Base-by-base conservation (phyloP, 1,140 invertebrate species). In the Bombyx mandarina region DNA sequence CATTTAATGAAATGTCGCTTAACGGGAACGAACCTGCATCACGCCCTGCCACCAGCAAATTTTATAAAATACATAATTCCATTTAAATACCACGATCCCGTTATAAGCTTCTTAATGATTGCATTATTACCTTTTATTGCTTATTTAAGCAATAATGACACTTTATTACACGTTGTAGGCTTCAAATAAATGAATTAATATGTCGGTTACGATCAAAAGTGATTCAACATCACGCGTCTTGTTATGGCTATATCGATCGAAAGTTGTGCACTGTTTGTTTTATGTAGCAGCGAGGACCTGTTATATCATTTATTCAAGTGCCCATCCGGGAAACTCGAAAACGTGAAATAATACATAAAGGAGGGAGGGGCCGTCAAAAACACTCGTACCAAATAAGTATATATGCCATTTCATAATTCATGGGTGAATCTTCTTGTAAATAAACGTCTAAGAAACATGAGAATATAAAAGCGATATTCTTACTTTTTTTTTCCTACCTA, bases 311-410 rank as follows among this genome's bases (percentile, higher is more conserved):
- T 77, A 82, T 85, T 82, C 77, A 82, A 66, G 66, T 5, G 26
- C 26, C 26, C 26, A 35, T 35, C 26, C 26, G 26, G 26, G 26
- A 35, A 56, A 58, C 60, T 69, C 22, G 76, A 75, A 80, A 73
- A 80, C 68, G 68, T 71, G 73, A 71, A 80, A 80, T 85, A 79
- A 80, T 77, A 79, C 73, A 73, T 69, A 66, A 75, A 75, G 77
- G 68, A 81, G 76, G 69, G 65, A 77, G 79, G 82, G 75, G 66
- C 65, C 61, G 63, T 62, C 58, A 59, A 72, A 68, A 67, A 59
- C 52, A 47, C 58, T n/a, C 42, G 48, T 60, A 47, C 18, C 49
- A 49, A 56, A 35, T 35, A 35, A 43, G 57, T 49, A 52, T 46
- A 42, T 53, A 63, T 57, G 61, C 52, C 69, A 55, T 58, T 81